Percentiles rank a stretch among this genome's conserved stretches.
phyloP scores from a whole-genome alignment of 2,888 invertebrate genomes.

The Pyrocoelia pectoralis region DNA sequence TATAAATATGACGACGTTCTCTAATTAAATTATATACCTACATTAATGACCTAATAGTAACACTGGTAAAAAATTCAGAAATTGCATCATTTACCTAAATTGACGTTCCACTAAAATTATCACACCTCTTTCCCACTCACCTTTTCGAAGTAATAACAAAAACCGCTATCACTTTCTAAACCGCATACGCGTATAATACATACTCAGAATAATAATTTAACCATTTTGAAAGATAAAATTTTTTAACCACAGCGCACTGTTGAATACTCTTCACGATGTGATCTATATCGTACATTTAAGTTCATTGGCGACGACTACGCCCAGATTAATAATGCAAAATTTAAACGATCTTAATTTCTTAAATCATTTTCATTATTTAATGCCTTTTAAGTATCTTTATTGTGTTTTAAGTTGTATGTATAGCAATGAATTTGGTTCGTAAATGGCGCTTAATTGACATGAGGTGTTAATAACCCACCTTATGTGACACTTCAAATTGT shows the following conservation, averaged over 20 bases:
- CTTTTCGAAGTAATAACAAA: background rate
- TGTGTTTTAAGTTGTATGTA: no score
- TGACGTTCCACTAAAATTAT: background rate
- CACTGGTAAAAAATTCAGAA: no score
- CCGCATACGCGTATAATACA: background rate
- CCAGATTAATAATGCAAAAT: slow-evolving; percentile 18
- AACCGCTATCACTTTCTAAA: background rate
- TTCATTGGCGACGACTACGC: slow-evolving; percentile 15
- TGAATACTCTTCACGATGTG: background rate
- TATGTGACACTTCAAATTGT: background rate
- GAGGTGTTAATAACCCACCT: no score
- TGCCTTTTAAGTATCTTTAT: no score
- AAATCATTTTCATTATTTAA: slow-evolving; percentile 16
- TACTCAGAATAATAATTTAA: background rate
- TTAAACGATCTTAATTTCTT: slow-evolving; percentile 22
- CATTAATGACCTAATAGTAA: no score
- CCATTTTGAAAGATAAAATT: slow-evolving; percentile 1
- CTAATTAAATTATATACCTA: no score
- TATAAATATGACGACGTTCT: no score
- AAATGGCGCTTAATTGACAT: background rate
- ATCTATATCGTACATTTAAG: slow-evolving; percentile 3
- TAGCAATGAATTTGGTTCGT: no score
- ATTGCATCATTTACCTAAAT: background rate
- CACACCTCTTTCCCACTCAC: background rate
- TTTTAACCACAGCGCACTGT: background rate